Percentiles rank a stretch among this genome's conserved stretches.
These are phyloP conservation scores for Chelonia mydas DNA, from an alignment of 2,797 vertebrate genomes.

Conservation along the genomic window DNA sequence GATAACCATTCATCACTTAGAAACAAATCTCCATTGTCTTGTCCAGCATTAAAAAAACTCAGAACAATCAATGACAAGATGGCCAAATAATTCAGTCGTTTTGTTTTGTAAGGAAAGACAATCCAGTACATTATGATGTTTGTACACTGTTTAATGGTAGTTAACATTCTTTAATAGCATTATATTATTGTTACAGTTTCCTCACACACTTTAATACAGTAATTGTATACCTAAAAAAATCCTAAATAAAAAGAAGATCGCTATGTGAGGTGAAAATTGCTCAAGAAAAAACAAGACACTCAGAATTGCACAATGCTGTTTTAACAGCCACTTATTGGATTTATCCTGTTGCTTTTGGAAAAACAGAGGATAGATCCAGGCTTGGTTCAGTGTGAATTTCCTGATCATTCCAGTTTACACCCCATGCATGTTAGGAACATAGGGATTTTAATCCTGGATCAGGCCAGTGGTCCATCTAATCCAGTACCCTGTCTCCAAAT, in stretches of 20 bases:
- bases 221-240: conserved; percentile 24
- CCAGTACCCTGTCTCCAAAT: not conserved
- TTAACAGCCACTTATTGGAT: not conserved
- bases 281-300: conserved; percentile 16
- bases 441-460: not conserved
- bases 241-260: conserved; percentile 49
- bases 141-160: conserved; percentile 66
- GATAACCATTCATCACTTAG: fast-evolving
- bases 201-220: conserved; percentile 36
- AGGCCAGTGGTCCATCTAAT: not conserved
- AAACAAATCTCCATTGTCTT: conserved; percentile 49
- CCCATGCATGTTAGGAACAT: not conserved
- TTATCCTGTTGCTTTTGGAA: not conserved
- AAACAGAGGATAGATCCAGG: not conserved
- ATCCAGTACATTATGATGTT: not conserved
- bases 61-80: conserved; percentile 8
- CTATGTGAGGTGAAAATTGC: conserved; percentile 44
- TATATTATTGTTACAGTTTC: conserved; percentile 55
- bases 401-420: conserved; percentile 32
- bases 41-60: conserved; percentile 6
- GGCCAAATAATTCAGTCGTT: not conserved
- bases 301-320: not conserved
- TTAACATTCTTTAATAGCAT: conserved; percentile 33
- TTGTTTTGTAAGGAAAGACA: conserved; percentile 39
- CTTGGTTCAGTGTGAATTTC: not conserved